Conservation (phyloP, 1,140 invertebrate species). For the Metaphire vulgaris region DNA sequence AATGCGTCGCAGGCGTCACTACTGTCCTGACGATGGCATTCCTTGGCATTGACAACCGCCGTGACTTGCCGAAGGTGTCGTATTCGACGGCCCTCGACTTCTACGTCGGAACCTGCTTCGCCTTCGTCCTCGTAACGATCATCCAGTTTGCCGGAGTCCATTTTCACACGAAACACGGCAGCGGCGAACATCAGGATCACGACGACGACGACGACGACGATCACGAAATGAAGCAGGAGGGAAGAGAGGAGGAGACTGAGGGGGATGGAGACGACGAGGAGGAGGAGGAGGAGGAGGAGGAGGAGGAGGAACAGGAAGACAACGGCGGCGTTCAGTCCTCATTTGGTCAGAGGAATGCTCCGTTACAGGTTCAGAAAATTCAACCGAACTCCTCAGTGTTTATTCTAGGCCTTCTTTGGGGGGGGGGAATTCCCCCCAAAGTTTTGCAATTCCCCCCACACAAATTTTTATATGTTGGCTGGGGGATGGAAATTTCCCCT, state of each 20-base stretch:
- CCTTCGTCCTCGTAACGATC: slow-evolving; percentile 79
- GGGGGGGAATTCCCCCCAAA: too few relatives aligned
- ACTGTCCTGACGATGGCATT: slow-evolving; percentile 84
- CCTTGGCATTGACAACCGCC: slow-evolving; percentile 73
- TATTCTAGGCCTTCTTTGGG: too few relatives aligned
- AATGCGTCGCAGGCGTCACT: slow-evolving; percentile 82
- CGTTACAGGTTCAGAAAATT: too few relatives aligned
- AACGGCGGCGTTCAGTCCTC: neutral
- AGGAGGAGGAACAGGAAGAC: slow-evolving; percentile 34
- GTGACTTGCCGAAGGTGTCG: slow-evolving; percentile 76
- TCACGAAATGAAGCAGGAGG: slow-evolving; percentile 21
- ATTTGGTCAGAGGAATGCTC: slow-evolving; percentile 2
- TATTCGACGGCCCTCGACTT: slow-evolving; percentile 80
- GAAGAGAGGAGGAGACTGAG: neutral
- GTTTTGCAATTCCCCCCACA: too few relatives aligned
- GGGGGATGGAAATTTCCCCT: too few relatives aligned
- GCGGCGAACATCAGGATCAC: slow-evolving; percentile 58
- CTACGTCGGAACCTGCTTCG: slow-evolving; percentile 77
- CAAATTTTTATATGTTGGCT: too few relatives aligned
- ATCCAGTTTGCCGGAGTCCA: slow-evolving; percentile 72
- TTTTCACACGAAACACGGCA: slow-evolving; percentile 81
- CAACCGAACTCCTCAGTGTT: too few relatives aligned
- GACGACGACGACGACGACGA: neutral
- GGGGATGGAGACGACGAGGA: neutral
- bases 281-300: slow-evolving; percentile 21